Percentiles rank a stretch among this genome's conserved stretches.
Conservation (phyloP, 2,888 invertebrate species). For the Herminia tarsipennalis region DNA sequence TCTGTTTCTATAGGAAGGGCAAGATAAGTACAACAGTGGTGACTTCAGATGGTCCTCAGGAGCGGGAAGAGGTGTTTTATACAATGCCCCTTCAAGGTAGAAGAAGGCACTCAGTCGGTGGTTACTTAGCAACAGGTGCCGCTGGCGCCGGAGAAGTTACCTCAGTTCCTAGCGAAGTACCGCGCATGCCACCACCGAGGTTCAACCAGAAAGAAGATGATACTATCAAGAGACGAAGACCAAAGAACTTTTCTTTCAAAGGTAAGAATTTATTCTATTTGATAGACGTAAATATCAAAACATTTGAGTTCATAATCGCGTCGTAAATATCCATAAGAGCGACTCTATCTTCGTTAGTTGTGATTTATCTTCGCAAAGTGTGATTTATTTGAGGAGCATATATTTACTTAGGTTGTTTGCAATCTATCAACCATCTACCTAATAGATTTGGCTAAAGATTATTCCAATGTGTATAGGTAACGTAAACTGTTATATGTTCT, state of each 20-base stretch:
- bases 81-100: conserved; percentile 80
- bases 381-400: conserved; percentile 39
- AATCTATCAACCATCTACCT: conserved; percentile 37
- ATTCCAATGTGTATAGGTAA: conserved; percentile 27
- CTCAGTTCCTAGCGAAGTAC: conserved; percentile 82
- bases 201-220: conserved; percentile 70
- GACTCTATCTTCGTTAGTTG: conserved; percentile 8
- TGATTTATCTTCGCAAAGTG: conserved; percentile 27
- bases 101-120: conserved; percentile 89
- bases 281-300: background rate
- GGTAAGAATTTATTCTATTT: conserved; percentile 51
- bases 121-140: conserved; percentile 84
- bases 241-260: conserved; percentile 77
- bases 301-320: conserved; percentile 5
- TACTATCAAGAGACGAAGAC: conserved; percentile 68
- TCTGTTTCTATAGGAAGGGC: conserved; percentile 63
- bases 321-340: conserved; percentile 18
- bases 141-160: conserved; percentile 74
- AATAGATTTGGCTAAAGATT: conserved; percentile 39
- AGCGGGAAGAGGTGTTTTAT: conserved; percentile 87
- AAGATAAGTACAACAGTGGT: conserved; percentile 72
- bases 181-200: conserved; percentile 82
- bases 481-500: conserved; percentile 39
- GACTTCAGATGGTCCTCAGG: conserved; percentile 71
- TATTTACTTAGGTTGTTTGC: conserved; percentile 52